phyloP scores from a whole-genome alignment of 2,888 invertebrate genomes.

The Amphipyra tragopoginis region DNA sequence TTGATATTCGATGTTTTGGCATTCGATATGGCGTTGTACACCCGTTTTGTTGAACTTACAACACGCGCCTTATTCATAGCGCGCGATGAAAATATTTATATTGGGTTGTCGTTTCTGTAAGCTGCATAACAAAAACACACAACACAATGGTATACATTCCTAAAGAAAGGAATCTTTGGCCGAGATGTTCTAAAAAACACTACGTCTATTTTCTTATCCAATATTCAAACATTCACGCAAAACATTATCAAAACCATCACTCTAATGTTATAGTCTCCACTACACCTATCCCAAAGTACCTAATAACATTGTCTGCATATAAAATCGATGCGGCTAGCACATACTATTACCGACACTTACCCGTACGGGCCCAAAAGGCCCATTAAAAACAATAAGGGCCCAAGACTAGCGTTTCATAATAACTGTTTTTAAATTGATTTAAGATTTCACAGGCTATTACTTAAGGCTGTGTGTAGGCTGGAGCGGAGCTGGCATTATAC shows the following conservation, averaged over 20 bases:
- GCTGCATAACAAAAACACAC: too few species aligned
- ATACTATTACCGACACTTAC: constrained; percentile 57
- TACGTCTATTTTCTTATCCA: too few species aligned
- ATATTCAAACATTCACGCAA: too few species aligned
- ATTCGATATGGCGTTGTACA: too few species aligned
- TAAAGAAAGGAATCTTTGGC: too few species aligned
- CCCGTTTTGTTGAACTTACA: too few species aligned
- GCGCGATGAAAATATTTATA: too few species aligned
- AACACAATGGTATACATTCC: too few species aligned
- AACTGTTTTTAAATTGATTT: constrained; percentile 80
- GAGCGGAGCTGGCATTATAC: constrained; percentile 2
- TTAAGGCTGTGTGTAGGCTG: constrained; percentile 55
- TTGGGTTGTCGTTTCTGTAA: too few species aligned
- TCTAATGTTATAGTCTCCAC: constrained; percentile 4
- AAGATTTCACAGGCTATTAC: constrained; percentile 78
- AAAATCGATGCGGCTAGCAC: constrained; percentile 27
- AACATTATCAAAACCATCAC: not conserved
- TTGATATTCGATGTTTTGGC: too few species aligned
- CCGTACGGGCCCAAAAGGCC: constrained; percentile 56
- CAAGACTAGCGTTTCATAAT: constrained; percentile 62
- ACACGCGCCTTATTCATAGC: too few species aligned
- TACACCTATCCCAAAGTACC: constrained; percentile 13
- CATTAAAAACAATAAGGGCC: constrained; percentile 69
- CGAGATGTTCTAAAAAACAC: too few species aligned
- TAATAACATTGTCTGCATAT: constrained; percentile 18